These are phyloP conservation scores for Chamaetylas fuelleborni DNA, from an alignment of 2,113 vertebrate species.

Conservation along the genomic window DNA sequence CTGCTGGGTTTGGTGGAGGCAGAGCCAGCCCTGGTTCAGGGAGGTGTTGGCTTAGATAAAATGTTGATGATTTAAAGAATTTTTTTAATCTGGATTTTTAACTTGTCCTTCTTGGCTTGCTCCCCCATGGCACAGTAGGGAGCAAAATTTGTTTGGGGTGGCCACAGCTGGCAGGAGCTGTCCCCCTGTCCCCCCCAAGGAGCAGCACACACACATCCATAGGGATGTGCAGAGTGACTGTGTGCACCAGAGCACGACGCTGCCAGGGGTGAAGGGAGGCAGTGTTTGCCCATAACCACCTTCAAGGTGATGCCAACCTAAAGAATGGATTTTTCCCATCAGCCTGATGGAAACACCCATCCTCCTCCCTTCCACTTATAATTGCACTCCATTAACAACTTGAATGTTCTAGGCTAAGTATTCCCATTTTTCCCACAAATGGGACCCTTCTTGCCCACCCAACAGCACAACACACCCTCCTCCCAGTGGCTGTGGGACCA, in stretches of 20 bases:
- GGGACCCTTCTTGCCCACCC: neutral
- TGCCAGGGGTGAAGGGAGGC: neutral
- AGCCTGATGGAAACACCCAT: neutral
- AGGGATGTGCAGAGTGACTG: fast-evolving
- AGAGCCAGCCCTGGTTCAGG: neutral
- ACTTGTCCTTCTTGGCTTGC: neutral
- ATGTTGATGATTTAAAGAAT: neutral
- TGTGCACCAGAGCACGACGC: neutral
- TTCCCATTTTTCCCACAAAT: neutral
- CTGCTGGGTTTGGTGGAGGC: fast-evolving
- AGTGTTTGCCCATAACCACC: neutral
- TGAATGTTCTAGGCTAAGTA: neutral
- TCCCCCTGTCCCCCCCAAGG: neutral
- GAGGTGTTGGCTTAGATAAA: neutral
- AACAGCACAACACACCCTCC: neutral
- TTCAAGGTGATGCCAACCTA: neutral
- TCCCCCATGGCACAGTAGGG: neutral
- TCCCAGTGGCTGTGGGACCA: neutral
- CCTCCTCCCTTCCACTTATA: neutral
- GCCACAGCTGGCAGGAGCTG: neutral
- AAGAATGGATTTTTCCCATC: neutral
- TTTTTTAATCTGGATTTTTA: neutral
- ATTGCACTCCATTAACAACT: neutral
- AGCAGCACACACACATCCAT: fast-evolving
- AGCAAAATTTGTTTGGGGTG: neutral